Percentiles rank a stretch among this genome's conserved stretches.
Conservation (phyloP, 2,797 vertebrate species). For the Heteromormyrus szaboi region DNA sequence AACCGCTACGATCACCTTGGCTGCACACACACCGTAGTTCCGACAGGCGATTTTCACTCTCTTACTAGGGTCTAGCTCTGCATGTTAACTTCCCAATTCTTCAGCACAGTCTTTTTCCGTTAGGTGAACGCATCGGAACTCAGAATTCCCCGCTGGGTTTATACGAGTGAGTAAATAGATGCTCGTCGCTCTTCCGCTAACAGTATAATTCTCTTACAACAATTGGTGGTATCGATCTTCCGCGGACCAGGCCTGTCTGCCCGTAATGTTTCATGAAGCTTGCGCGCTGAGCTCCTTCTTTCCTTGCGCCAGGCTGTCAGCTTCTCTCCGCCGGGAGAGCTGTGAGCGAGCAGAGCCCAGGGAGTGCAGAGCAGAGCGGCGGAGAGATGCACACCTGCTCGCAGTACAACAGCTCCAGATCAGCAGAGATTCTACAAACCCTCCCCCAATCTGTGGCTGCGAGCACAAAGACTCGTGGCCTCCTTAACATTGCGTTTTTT, state of each 20-base stretch:
- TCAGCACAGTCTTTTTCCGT: background rate
- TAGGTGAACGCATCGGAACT: conserved; percentile 28
- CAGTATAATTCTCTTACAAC: conserved; percentile 59
- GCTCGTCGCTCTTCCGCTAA: conserved; percentile 59
- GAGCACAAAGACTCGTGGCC: background rate
- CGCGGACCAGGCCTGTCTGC: background rate
- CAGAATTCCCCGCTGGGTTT: conserved; percentile 46
- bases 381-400: background rate
- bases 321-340: background rate
- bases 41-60: background rate
- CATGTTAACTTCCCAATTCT: background rate
- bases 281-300: background rate
- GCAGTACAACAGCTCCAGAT: background rate
- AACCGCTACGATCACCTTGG: background rate
- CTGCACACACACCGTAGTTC: background rate
- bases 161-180: conserved; percentile 53
- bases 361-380: background rate
- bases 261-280: background rate
- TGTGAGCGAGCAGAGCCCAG: background rate
- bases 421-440: background rate
- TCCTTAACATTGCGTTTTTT: background rate
- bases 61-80: too few relatives aligned
- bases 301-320: background rate
- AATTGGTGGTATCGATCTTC: conserved; percentile 49
- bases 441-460: background rate